A percentile compares a stretch with the other conserved stretches of the same genome.
phyloP scores from a whole-genome alignment of 2,797 vertebrate species.

The Halcyon chelicuti region DNA sequence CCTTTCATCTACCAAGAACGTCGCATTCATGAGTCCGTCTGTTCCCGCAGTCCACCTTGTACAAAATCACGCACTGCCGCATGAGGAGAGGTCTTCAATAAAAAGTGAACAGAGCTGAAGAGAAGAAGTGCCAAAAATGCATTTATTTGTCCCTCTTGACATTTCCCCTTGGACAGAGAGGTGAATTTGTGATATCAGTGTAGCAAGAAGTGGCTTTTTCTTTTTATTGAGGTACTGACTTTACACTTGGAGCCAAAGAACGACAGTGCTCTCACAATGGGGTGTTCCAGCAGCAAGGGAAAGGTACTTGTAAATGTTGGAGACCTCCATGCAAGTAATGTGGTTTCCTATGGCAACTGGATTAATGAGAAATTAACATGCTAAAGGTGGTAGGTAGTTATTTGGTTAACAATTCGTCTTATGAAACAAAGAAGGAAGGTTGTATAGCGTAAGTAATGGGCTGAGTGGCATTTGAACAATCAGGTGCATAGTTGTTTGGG shows the following conservation, averaged over 20 bases:
- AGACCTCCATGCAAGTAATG: neutral
- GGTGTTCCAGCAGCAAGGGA: neutral
- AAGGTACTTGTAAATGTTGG: neutral
- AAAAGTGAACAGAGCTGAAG: neutral
- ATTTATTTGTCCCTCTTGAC: conserved; percentile 13
- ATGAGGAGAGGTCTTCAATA: neutral
- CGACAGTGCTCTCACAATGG: neutral
- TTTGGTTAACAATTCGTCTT: neutral
- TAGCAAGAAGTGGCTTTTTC: neutral
- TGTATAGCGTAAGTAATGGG: neutral
- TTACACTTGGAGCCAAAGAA: neutral
- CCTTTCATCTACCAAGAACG: conserved; percentile 48
- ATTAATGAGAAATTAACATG: neutral
- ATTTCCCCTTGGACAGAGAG: neutral
- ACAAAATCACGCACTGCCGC: neutral
- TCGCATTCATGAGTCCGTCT: neutral
- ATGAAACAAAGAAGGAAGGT: neutral
- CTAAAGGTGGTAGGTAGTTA: neutral
- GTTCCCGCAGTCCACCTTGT: conserved; percentile 6
- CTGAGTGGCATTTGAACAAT: neutral
- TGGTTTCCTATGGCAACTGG: neutral
- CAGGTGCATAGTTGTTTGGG: neutral
- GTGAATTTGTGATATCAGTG: neutral
- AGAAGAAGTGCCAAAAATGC: neutral
- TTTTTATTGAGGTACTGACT: neutral